Percentiles rank a stretch among this genome's conserved stretches.
These are phyloP conservation scores for Leptodactylus fallax DNA, from an alignment of 2,797 vertebrate species.

Conservation along the genomic window DNA sequence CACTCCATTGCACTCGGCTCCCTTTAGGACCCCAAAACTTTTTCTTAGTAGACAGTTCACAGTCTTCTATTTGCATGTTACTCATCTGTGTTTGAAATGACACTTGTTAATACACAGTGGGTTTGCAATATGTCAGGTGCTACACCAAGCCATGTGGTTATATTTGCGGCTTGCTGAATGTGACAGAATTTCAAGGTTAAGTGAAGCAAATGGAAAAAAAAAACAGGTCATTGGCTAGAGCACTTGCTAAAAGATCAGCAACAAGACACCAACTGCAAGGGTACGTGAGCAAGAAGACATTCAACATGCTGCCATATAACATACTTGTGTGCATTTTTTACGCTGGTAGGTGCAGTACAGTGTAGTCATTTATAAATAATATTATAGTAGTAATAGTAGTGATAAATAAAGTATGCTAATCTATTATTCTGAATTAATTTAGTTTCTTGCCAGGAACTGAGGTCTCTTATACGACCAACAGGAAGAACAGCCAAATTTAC, in stretches of 20 bases:
- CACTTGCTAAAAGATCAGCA: neutral
- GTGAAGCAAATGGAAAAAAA: neutral
- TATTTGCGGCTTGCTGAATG: constrained; percentile 42
- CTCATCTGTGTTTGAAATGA: neutral
- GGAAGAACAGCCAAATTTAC: constrained; percentile 50
- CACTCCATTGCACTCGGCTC: no score
- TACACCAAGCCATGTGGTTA: constrained; percentile 44
- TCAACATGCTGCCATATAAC: constrained; percentile 4
- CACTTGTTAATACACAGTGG: neutral
- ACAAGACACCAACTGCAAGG: neutral
- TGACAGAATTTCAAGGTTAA: constrained; percentile 3
- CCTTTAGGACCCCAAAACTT: no score
- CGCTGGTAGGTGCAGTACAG: constrained; percentile 29
- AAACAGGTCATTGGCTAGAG: neutral
- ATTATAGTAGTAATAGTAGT: neutral
- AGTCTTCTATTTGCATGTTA: neutral
- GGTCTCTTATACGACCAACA: constrained; percentile 58
- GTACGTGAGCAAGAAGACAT: neutral
- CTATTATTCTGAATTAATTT: neutral
- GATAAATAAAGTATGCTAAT: neutral
- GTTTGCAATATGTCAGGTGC: constrained; percentile 42
- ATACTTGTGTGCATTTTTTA: neutral
- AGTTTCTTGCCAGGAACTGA: constrained; percentile 57
- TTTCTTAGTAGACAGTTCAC: no score
- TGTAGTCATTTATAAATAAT: neutral